Base-by-base conservation (phyloP, 2,797 vertebrate species). In the Alca torda region DNA sequence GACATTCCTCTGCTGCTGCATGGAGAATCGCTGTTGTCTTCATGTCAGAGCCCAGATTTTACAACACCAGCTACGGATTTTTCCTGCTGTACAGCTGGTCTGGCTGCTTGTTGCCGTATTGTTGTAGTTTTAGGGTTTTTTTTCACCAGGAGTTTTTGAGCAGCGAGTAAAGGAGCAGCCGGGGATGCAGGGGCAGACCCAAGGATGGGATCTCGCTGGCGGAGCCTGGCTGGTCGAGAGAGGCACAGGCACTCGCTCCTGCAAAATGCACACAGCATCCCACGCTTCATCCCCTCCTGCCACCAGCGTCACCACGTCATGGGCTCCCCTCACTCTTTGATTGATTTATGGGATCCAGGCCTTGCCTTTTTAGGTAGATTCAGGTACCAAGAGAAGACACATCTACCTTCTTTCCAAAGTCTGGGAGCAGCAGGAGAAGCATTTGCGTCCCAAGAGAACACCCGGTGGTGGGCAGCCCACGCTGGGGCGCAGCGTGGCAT, bases 381-480 rank as follows among this genome's bases (percentile, higher is more conserved):
- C 28, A 7, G 19, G 16, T 45, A 54, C 26, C 12, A 54, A 68
- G 59, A 84, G 4, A 50, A 35, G 11, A 70, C 13, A 25, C 19
- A 26, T 39, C 28, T 67, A 70, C 60, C 37, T 80, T 73, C 41
- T 72, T 67, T 83, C 56, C 50, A 41, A 82, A 77, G 33, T 19
- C n/a, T 41, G 77, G 39, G 56, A 83, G 61, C 31, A 64, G 54
- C 35, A 41, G 48, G 82, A 93, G 63, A 20, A 54, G 23, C 8
- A 7, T 57, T 78, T 83, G 21, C 2, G 1, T 21, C 41, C 51
- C 59, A 21, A 39, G 33, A 39, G 85, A 73, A 13, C 5, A 16
- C 6, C 48, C 1, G 0, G 6, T 46, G 28, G 64, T 61, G 37
- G 33, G 7, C 11, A 50, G 57, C 37, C 69, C 3, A 0, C 76